phyloP scores from a whole-genome alignment of 2,797 vertebrate species.

The Neoniphon sammara region DNA sequence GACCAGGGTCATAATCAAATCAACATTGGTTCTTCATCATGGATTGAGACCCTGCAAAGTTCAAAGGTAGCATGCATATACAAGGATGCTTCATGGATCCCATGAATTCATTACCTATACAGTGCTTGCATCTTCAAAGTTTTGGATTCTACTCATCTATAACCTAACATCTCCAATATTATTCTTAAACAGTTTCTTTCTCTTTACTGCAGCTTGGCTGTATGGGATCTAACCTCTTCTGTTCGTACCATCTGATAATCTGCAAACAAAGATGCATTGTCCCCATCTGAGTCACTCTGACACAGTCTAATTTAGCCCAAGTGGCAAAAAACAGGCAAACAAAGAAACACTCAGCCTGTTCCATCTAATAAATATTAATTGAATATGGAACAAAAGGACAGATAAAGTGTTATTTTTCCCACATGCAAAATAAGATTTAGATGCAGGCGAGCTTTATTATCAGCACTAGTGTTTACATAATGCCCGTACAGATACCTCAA shows the following conservation, averaged over 20 bases:
- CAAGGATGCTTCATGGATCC: no score
- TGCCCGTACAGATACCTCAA: conserved; percentile 16
- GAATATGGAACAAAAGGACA: conserved; percentile 43
- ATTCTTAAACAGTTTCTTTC: not conserved
- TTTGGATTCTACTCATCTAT: not conserved
- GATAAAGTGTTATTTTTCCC: conserved; percentile 50
- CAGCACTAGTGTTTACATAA: conserved; percentile 11
- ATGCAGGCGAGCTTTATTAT: conserved; percentile 30
- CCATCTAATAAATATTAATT: conserved; percentile 66
- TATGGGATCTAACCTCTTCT: conserved; percentile 22
- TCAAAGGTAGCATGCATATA: conserved; percentile 12
- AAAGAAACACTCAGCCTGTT: conserved; percentile 50
- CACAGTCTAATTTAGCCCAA: conserved; percentile 59
- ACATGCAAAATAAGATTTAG: conserved; percentile 40
- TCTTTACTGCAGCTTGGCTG: conserved; percentile 3
- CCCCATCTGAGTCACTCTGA: conserved; percentile 61
- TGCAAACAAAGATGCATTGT: conserved; percentile 63
- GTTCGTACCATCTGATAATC: conserved; percentile 41
- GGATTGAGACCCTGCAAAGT: conserved; percentile 8
- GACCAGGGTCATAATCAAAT: conserved; percentile 37
- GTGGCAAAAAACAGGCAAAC: conserved; percentile 48
- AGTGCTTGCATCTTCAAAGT: not conserved
- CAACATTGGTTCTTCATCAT: conserved; percentile 14
- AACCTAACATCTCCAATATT: not conserved
- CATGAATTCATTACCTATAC: not conserved